Base-by-base conservation (phyloP, 2,888 invertebrate species). In the Noctua janthe region DNA sequence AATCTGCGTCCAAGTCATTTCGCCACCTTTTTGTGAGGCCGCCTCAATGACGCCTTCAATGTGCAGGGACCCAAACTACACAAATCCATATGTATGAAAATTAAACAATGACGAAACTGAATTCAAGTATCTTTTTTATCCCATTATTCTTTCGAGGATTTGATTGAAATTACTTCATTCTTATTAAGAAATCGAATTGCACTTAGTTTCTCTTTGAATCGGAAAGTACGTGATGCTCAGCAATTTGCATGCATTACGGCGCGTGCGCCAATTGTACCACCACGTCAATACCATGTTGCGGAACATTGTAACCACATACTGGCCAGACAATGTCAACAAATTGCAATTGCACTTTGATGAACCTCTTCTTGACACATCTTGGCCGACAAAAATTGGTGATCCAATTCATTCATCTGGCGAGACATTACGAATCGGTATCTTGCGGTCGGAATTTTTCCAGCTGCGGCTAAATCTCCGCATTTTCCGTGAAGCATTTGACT, bases 211-310 rank as follows among this genome's bases (percentile, higher is more conserved):
- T 73, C 72, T 82, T 72, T 75, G 47, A 66, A 81, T 75, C 56
- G 35, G 49, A 81, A 76, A 64, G 54, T 74, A 43, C 54, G 47
- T 71, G 59, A 29, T 70, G 29, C 47, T 72, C n/a, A 11, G 59
- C 7, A 66, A 84, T 85, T 85, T 77, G 80, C 83, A 86, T 86
- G 85, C 83, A 66, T 56, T 69, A 71, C 62, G 62, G 78, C 86
- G 85, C 83, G 73, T 86, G 85, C 85, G 85, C 85, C 73, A 77
- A 76, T 76, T 71, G 76, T 86, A 15, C 59, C 56, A 29, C 59
- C 74, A 70, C 80, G 64, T 83, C 83, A 59, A 86, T 86, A 86
- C 39, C 67, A 66, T 43, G 64, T 81, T 82, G 82, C 83, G 83
- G 75, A 72, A 81, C 75, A 71, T 73, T 66, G 76, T 66, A 49